Base-by-base conservation (phyloP, 2,888 invertebrate genomes). In the Cephus pygmeus region DNA sequence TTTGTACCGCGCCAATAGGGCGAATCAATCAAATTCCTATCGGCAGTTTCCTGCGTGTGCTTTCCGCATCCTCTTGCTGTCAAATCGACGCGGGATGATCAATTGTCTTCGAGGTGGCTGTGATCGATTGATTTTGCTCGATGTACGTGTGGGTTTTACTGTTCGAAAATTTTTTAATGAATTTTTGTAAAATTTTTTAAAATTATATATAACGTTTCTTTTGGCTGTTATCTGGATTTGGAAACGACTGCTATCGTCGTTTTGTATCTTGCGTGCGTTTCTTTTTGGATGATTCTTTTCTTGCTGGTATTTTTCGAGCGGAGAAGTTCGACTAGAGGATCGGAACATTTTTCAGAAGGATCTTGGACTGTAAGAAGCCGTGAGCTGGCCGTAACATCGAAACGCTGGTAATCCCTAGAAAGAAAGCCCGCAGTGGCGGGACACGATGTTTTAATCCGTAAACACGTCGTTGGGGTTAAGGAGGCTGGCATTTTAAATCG, bases 401-500 rank as follows among this genome's bases (percentile, higher is more conserved):
- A 83, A 83, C 80, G 82, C 80, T 84, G 76, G 80, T 88, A 87
- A 88, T 88, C 87, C 85, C 56, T 76, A 79, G 83, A 83, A 87
- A 85, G 85, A 83, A 79, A 79, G 81, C 79, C 81, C 85, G 85
- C 79, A 77, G 76, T 81, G 76, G 73, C 75, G 81, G 80, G 81
- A 80, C 81, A 81, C 83, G 84, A 86, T 84, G 84, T 86, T 87
- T 87, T 87, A 87, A 88, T 87, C 88, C 88, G 85, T 87, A 88
- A 88, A 88, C 88, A 88, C 87, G 86, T 86, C 85, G 83, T 82
- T 79, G 81, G 75, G 74, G 40, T 34, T 75, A 34, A 74, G 75
- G 76, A 75, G 71, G 33, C 71, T 12, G 71, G 71, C 71, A 76
- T 77, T 83, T 83, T 84, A 79, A 81, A 80, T 77, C 80, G 75